Evolutionary conservation across 2,888 invertebrate genomes (phyloP).

Genomic region (Drosophila putrida): DNA sequence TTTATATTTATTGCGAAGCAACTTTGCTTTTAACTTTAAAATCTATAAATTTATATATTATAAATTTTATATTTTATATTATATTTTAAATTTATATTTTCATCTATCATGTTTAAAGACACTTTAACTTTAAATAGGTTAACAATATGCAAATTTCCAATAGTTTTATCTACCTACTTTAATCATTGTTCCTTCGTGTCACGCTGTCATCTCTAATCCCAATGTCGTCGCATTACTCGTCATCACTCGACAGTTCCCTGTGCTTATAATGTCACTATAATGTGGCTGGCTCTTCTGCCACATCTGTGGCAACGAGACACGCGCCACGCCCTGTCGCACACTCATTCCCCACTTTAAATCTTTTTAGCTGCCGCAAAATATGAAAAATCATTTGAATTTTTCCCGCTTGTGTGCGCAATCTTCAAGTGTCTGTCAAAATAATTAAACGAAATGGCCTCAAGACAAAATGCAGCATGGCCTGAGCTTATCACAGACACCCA

Average conservation of each 20-base stretch:
- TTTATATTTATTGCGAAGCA: too few relatives aligned
- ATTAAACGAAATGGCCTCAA: slow-evolving; percentile 75
- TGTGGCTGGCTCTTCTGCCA: slow-evolving; percentile 42
- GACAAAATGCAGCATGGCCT: slow-evolving; percentile 63
- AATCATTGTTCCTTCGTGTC: not conserved
- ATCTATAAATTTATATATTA: not conserved
- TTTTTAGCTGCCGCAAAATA: slow-evolving; percentile 55
- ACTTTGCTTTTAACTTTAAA: too few relatives aligned
- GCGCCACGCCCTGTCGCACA: slow-evolving; percentile 56
- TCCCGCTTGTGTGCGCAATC: slow-evolving; percentile 38
- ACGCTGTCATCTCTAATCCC: slow-evolving; percentile 12
- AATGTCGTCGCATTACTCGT: slow-evolving; percentile 22
- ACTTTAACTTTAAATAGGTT: too few relatives aligned
- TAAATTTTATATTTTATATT: not conserved
- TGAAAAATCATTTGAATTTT: slow-evolving; percentile 66
- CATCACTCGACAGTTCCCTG: slow-evolving; percentile 40
- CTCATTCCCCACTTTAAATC: slow-evolving; percentile 43
- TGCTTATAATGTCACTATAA: slow-evolving; percentile 62
- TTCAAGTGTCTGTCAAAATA: slow-evolving; percentile 78
- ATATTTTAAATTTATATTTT: not conserved
- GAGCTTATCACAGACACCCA: slow-evolving; percentile 58
- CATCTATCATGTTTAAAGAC: too few relatives aligned
- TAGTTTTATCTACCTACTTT: too few relatives aligned
- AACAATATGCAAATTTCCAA: too few relatives aligned
- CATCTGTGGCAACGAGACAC: slow-evolving; percentile 49